A percentile compares a stretch with the other conserved stretches of the same genome.
Conservation (phyloP, 2,888 invertebrate species). For the Micoletzkya japonica region DNA sequence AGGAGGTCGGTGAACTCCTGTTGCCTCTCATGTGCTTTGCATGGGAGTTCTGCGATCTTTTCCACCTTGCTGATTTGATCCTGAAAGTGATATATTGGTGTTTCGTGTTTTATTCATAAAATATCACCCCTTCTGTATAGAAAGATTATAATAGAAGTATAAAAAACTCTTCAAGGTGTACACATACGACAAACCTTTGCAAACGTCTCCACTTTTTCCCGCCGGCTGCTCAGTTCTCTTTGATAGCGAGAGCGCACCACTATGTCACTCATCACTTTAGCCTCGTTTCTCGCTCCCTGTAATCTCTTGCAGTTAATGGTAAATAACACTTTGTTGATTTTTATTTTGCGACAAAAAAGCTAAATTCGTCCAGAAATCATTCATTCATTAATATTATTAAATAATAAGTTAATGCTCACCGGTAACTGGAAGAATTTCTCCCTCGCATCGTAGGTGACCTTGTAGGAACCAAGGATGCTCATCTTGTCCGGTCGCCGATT, state of each 20-base stretch:
- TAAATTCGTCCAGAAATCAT: neutral
- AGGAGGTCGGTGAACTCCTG: neutral
- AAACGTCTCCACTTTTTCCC: too few species aligned
- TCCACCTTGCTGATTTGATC: too few species aligned
- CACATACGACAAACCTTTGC: too few species aligned
- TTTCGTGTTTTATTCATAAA: too few species aligned
- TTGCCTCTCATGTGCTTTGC: neutral
- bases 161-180: too few species aligned
- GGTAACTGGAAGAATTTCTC: neutral
- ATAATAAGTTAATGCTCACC: neutral
- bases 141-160: too few species aligned
- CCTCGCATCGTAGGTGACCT: conserved; percentile 15
- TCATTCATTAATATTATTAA: neutral
- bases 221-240: too few species aligned
- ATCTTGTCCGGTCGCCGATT: neutral
- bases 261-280: neutral
- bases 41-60: neutral
- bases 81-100: too few species aligned
- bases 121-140: too few species aligned
- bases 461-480: conserved; percentile 15
- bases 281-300: neutral
- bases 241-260: neutral
- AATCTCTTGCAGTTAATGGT: too few species aligned
- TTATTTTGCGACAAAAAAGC: too few species aligned
- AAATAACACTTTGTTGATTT: too few species aligned